These are phyloP conservation scores for Apamea monoglypha DNA, from an alignment of 2,888 invertebrate species.

Conservation along the genomic window DNA sequence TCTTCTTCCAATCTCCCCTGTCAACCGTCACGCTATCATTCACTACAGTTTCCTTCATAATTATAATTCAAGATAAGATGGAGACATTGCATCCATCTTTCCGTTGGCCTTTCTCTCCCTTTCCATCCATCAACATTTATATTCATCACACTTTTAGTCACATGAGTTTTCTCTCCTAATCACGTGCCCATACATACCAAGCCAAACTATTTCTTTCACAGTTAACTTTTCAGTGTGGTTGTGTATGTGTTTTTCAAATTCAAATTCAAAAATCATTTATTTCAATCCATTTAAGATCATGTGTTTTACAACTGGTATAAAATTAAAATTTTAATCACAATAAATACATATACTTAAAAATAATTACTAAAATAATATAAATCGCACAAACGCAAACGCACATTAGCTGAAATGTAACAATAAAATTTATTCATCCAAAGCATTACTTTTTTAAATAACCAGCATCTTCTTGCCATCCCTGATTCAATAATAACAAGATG, in stretches of 20 bases:
- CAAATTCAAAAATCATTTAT: no score
- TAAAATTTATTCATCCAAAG: neutral
- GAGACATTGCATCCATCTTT: no score
- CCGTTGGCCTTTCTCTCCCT: no score
- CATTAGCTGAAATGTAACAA: neutral
- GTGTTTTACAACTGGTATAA: no score
- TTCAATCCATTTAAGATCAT: no score
- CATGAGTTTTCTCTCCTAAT: neutral
- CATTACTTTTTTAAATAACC: neutral
- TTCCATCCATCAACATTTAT: no score
- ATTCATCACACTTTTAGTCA: neutral
- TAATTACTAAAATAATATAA: no score
- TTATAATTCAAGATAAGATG: no score
- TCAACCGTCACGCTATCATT: neutral
- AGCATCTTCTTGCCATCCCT: conserved; percentile 10
- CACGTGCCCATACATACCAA: neutral
- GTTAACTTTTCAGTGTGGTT: neutral
- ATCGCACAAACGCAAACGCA: no score
- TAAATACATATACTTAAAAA: no score
- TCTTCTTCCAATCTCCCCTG: neutral
- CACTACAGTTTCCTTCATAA: neutral
- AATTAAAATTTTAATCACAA: no score
- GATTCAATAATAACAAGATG: neutral
- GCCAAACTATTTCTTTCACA: neutral
- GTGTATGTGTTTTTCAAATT: neutral